Conservation (phyloP, 53 echinoderm and acorn worm genomes). For the Holothuria leucospilota region DNA sequence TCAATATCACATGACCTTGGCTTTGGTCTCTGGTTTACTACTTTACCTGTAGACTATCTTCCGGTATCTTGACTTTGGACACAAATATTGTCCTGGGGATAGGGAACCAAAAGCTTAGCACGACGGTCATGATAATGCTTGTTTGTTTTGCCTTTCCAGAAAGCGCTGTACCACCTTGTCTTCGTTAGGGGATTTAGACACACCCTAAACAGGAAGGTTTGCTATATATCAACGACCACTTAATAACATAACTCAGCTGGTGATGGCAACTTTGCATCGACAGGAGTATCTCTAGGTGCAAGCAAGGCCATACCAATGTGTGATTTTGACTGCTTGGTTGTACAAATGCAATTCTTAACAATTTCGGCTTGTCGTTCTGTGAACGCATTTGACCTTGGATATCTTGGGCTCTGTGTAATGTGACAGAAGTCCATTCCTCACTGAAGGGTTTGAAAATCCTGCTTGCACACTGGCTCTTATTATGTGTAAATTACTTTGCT, state of each 20-base stretch:
- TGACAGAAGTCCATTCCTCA: conserved; percentile 43
- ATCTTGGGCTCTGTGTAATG: conserved; percentile 37
- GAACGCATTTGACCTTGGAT: conserved; percentile 43
- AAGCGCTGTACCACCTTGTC: background rate
- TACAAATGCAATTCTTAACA: conserved; percentile 1
- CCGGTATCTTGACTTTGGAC: conserved; percentile 1
- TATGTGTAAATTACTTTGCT: background rate
- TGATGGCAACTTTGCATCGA: conserved; percentile 14
- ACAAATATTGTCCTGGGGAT: background rate
- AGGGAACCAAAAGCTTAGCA: background rate
- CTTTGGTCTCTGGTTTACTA: conserved; percentile 10
- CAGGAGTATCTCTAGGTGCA: background rate
- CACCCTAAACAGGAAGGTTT: background rate
- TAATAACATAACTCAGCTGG: background rate
- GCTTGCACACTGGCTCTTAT: conserved; percentile 37
- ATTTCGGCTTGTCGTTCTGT: conserved; percentile 39
- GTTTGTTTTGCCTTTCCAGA: background rate
- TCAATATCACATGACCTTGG: conserved; percentile 48
- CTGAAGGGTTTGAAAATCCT: conserved; percentile 8
- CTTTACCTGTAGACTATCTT: background rate
- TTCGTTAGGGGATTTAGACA: background rate
- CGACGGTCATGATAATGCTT: background rate
- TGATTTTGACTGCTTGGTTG: background rate
- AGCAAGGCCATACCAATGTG: conserved; percentile 24
- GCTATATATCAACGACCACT: background rate